Conservation (phyloP, 2,113 vertebrate species). For the Limnothrissa miodon region DNA sequence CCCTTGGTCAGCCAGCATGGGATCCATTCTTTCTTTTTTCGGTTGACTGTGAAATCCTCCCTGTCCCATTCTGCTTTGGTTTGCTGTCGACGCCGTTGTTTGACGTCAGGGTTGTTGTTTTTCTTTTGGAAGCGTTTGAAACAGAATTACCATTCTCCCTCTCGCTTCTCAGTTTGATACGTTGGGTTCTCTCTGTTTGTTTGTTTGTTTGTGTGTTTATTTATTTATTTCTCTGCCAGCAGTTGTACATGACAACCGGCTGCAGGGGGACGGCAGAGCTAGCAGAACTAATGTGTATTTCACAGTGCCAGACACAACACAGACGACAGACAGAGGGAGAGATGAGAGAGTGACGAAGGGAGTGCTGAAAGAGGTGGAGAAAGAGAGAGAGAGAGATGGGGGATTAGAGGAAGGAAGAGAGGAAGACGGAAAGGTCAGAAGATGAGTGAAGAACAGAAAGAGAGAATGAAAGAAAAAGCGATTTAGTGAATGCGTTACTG, state of each 20-base stretch:
- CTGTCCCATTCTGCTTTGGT: not conserved
- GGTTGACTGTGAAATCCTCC: not conserved
- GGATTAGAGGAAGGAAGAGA: not conserved
- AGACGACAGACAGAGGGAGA: slow-evolving; percentile 6
- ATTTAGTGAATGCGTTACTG: too few species aligned
- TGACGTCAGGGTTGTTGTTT: not conserved
- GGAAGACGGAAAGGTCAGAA: not conserved
- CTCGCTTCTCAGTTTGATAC: not conserved
- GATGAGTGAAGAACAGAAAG: not conserved
- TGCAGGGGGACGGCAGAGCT: not conserved
- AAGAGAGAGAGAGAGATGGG: not conserved
- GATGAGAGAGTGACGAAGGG: not conserved
- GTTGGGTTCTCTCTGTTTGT: not conserved
- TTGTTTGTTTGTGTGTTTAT: not conserved
- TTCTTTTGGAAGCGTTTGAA: not conserved
- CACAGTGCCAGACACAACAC: slow-evolving; percentile 1
- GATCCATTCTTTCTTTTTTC: not conserved
- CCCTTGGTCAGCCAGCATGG: not conserved
- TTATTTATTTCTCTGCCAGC: not conserved
- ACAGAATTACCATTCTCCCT: not conserved
- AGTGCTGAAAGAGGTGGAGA: not conserved
- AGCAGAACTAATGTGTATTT: slow-evolving; percentile 4
- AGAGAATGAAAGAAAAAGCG: not conserved
- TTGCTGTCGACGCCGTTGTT: not conserved
- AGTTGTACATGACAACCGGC: not conserved